Base-by-base conservation (phyloP, 2,797 vertebrate genomes). In the Labeo calbasu region DNA sequence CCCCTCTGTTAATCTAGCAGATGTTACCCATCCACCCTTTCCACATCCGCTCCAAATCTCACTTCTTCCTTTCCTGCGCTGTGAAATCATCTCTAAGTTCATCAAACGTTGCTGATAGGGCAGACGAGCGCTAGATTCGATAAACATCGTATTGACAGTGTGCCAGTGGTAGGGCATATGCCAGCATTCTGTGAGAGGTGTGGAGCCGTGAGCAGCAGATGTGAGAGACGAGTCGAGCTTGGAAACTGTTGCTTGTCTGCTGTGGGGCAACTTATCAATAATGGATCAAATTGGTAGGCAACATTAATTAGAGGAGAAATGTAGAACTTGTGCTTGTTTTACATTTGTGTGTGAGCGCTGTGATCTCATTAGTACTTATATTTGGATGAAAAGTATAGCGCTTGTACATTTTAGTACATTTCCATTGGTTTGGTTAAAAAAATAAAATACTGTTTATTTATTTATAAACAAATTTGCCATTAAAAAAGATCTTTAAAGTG, bases 271-370 rank as follows among this genome's bases (percentile, higher is more conserved):
- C 77, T 72, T 89, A 92, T 93, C 89, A 93, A 92, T 92, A 92
- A 93, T 92, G 88, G 50, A 93, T 93, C 77, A 89, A 83, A 90
- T 88, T 89, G 79, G 86, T 85, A 81, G 87, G 79, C 80, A 86
- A 86, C 87, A 87, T 88, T 93, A 92, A 93, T 94, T 91, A 92
- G 88, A 73, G 68, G 65, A 55, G 75, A 92, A 89, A 92, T 92
- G 88, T 92, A 91, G 89, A 88, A 81, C 82, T 89, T 85, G 23
- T 81, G 80, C 88, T 87, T 90, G 83, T 91, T 89, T 85, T 90
- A 75, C 65, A 65, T 77, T 40, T 81, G 53, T 57, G 53, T 51
- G 66, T 55, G 43, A 12, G 80, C 63, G 19, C 43, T 11, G 32
- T 65, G 63, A 46, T 77, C 57, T 85, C 78, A 78, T 82, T 77